A percentile compares a stretch with the other conserved stretches of the same genome.
Conservation (phyloP, 2,797 vertebrate genomes). For the Pipistrellus pipistrellus region DNA sequence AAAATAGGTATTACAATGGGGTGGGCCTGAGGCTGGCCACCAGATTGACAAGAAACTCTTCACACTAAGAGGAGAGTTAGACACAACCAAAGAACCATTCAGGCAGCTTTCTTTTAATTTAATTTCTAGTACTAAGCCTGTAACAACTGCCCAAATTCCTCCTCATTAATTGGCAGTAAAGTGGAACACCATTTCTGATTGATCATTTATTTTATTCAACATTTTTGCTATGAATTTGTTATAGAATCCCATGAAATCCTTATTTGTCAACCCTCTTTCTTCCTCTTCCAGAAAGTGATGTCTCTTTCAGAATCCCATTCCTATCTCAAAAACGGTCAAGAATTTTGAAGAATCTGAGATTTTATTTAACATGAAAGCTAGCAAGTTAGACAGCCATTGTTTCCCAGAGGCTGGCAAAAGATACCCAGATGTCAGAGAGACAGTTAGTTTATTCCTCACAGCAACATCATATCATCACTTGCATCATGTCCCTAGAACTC, state of each 20-base stretch:
- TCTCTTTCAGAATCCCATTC: background rate
- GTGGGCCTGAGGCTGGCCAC: background rate
- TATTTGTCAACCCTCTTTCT: background rate
- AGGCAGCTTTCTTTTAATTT: background rate
- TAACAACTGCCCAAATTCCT: background rate
- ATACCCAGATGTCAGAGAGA: background rate
- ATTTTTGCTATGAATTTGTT: background rate
- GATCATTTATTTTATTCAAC: background rate
- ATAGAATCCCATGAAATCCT: background rate
- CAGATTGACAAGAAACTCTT: background rate
- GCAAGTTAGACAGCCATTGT: background rate
- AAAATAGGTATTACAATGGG: background rate
- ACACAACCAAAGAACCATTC: background rate
- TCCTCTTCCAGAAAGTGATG: background rate
- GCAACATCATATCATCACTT: background rate
- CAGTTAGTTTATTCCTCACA: background rate
- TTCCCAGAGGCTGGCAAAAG: background rate
- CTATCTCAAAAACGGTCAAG: constrained; percentile 3
- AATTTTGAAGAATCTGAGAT: background rate
- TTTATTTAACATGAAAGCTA: background rate
- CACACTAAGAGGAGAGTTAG: background rate
- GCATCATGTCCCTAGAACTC: background rate
- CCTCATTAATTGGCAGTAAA: background rate
- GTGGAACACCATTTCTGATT: background rate
- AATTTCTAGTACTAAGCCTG: background rate